Conservation (phyloP, 2,797 vertebrate genomes). For the Tapirus indicus region DNA sequence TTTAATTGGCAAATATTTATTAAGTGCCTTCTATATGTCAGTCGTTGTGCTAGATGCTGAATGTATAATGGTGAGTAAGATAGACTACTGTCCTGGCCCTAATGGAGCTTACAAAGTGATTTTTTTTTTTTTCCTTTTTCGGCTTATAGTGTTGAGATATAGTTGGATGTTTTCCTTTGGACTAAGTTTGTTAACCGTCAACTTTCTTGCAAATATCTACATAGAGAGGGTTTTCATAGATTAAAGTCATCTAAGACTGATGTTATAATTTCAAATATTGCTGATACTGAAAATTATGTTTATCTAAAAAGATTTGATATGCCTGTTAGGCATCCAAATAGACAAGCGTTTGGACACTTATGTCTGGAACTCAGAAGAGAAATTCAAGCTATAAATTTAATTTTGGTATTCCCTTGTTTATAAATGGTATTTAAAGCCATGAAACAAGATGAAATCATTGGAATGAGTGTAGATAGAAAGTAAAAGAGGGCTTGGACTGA, state of each 20-base stretch:
- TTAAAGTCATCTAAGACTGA: slow-evolving; percentile 1
- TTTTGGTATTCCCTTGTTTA: background rate
- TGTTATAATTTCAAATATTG: background rate
- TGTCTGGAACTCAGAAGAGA: background rate
- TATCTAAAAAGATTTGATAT: background rate
- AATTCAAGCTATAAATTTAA: background rate
- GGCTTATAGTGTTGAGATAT: background rate
- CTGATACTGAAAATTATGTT: slow-evolving; percentile 16
- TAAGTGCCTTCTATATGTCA: background rate
- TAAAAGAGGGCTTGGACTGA: background rate
- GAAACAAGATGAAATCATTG: background rate
- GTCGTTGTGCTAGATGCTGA: background rate
- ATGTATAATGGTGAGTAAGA: background rate
- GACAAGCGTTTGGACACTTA: background rate
- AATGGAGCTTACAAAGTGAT: background rate
- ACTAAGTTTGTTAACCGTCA: background rate
- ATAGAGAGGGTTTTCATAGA: background rate
- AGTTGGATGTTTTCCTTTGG: slow-evolving; percentile 6
- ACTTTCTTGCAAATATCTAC: background rate
- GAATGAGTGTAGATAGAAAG: background rate
- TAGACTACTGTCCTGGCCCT: background rate
- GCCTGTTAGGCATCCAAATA: background rate
- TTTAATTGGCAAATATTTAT: slow-evolving; percentile 47
- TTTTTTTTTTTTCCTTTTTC: background rate
- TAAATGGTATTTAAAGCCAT: background rate